Base-by-base conservation (phyloP, 2,888 invertebrate genomes). In the Drosophila anomelani region DNA sequence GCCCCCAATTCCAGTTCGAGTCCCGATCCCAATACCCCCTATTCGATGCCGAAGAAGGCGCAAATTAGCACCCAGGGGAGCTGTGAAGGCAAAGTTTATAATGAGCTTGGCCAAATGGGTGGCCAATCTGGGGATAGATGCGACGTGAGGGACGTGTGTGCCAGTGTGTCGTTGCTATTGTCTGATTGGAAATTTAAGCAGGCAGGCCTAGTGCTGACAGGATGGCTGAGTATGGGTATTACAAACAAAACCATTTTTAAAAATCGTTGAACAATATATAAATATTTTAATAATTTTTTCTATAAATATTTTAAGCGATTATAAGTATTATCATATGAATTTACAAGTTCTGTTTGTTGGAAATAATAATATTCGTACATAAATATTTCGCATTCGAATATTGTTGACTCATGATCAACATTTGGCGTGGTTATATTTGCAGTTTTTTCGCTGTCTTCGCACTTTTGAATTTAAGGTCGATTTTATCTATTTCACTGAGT, bases 21-120 rank as follows among this genome's bases (percentile, higher is more conserved):
- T 53, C 23, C 55, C 44, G 38, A 49, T 17, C 15, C 46, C 32
- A 41, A 34, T 46, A 60, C 64, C 34, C 43, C 53, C 41, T 23
- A 7, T 13, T 41, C 49, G 32, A 53, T 36, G 51, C 29, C 43
- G 51, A 38, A 58, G 41, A 34, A 36, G 60, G 70, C 74, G 67
- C 76, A 86, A 83, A 83, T 83, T 84, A 84, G 81, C 80, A 86
- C 83, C 80, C 86, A 67, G 68, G 86, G 86, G 86, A 83, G 71
- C 62, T 68, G 72, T 68, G 71, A 78, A 71, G 84, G 74, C 78
- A 85, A 83, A 83, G 86, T 86, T 81, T 83, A 84, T 83, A 83
- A 83, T 83, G 80, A 84, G 83, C 81, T 86, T 76, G 76, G 70
- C 58, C 74, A 67, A 56, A 63, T 47, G 55, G 47, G 63, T 46